Evolutionary conservation across 1,140 invertebrate genomes (phyloP).

Genomic region (Gryon sp.): DNA sequence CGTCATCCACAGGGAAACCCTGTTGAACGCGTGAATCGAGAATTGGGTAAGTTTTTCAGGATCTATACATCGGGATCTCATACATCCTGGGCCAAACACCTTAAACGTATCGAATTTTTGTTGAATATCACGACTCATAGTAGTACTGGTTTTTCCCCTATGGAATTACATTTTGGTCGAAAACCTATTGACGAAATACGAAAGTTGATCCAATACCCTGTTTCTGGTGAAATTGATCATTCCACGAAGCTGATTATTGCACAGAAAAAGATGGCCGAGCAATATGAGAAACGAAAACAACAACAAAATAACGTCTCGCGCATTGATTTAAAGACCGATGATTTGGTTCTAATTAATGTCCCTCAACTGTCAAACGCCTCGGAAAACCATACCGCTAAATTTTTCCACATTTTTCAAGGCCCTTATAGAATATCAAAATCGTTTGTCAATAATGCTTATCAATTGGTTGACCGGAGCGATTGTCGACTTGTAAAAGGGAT

Average conservation of each 20-base stretch:
- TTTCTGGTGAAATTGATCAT: background rate
- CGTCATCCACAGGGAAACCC: conserved; percentile 65
- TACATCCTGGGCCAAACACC: conserved; percentile 35
- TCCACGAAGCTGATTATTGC: background rate
- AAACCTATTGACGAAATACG: conserved; percentile 25
- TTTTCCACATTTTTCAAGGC: conserved; percentile 17
- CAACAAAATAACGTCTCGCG: background rate
- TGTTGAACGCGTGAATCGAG: conserved; percentile 65
- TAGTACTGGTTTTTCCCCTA: conserved; percentile 68
- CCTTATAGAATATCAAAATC: conserved; percentile 2
- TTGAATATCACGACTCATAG: conserved; percentile 70
- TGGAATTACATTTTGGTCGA: conserved; percentile 68
- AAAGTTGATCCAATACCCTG: conserved; percentile 4
- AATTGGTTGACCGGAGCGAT: background rate
- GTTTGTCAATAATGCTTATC: conserved; percentile 3
- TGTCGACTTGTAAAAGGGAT: no score
- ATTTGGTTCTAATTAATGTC: conserved; percentile 12
- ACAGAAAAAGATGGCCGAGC: background rate
- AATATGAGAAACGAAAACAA: background rate
- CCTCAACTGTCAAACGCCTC: conserved; percentile 7
- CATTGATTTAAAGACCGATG: background rate
- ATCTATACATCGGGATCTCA: conserved; percentile 53
- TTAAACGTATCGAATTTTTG: conserved; percentile 57
- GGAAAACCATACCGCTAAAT: background rate
- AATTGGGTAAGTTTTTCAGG: conserved; percentile 65